Evolutionary conservation across 92 coral and sea anemone species (phyloP).

Genomic region (Paragorgia papillata): DNA sequence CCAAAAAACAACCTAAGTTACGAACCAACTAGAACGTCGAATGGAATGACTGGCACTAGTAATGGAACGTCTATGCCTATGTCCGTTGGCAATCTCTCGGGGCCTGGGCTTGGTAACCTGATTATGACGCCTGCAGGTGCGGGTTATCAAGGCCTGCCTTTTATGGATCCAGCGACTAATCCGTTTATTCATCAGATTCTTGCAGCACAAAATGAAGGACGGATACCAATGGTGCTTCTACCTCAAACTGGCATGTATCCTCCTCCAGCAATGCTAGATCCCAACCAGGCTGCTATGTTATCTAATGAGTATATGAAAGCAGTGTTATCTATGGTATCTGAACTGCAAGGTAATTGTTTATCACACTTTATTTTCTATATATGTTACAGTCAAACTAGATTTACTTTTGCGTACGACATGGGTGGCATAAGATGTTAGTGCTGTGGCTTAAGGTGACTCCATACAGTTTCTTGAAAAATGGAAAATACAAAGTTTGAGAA

Average conservation of each 20-base stretch:
- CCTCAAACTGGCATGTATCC: constrained; percentile 25
- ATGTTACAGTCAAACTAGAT: not conserved
- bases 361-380: not conserved
- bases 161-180: constrained; percentile 1
- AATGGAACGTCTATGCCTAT: not conserved
- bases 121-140: constrained; percentile 24
- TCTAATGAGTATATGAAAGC: constrained; percentile 19
- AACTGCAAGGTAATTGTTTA: constrained; percentile 15
- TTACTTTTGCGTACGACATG: too few species aligned
- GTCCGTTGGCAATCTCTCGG: not conserved
- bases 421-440: too few species aligned
- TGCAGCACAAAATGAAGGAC: constrained; percentile 27
- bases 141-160: constrained; percentile 22
- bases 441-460: too few species aligned
- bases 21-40: constrained; percentile 17
- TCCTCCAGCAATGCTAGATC: constrained; percentile 1
- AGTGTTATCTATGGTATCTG: not conserved
- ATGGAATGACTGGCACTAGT: not conserved
- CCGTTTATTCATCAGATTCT: constrained; percentile 23
- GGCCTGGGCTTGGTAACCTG: constrained; percentile 30
- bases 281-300: not conserved
- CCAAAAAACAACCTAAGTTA: not conserved
- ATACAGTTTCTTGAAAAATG: too few species aligned
- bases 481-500: too few species aligned
- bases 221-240: constrained; percentile 24